Evolutionary conservation across 1,140 invertebrate species (phyloP), one percentile per base, ranked within the genome.

Genomic region (Homalodisca vitripennis): DNA sequence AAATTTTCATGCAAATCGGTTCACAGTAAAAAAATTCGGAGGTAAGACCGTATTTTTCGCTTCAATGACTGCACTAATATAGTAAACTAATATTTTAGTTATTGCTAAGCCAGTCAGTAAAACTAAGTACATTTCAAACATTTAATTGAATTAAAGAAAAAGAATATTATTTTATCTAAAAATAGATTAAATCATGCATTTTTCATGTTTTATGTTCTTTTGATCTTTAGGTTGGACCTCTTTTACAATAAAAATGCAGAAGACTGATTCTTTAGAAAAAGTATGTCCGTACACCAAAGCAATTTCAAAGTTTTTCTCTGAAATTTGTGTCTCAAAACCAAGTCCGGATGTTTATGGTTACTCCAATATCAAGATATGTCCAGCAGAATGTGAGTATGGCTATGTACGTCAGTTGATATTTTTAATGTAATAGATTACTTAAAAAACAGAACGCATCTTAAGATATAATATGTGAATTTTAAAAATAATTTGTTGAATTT

Each of bases 191-290:
- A n/a, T n/a, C n/a, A n/a, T n/a, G n/a, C n/a, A n/a, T n/a, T n/a
- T n/a, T n/a, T n/a, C n/a, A n/a, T n/a, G n/a, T n/a, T n/a, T n/a
- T n/a, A n/a, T n/a, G n/a, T n/a, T n/a, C 80, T 41, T 32, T 22
- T 10, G 62, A 46, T 68, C 71, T 70, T 81, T 83, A 65, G 87
- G 86, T 0, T 80, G 84, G 75, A 82, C 87, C 60, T 82, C 85
- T 26, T 81, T 90, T 10, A 74, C 80, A 82, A 48, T 75, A 80
- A 31, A 73, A 80, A 67, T 78, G n/a, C 68, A 69, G 51, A n/a
- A 62, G 13, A 47, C 22, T n/a, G 34, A 34, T 12, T 22, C 47
- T 1, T 31, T 64, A 1, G 57, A 64, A 31, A 34, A 67, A n/a
- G 26, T 51, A n/a, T 69, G 68, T 22, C 31, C 34, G 14, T 46